Evolutionary conservation across 2,113 vertebrate genomes (phyloP).

Genomic region (Actenoides hombroni): DNA sequence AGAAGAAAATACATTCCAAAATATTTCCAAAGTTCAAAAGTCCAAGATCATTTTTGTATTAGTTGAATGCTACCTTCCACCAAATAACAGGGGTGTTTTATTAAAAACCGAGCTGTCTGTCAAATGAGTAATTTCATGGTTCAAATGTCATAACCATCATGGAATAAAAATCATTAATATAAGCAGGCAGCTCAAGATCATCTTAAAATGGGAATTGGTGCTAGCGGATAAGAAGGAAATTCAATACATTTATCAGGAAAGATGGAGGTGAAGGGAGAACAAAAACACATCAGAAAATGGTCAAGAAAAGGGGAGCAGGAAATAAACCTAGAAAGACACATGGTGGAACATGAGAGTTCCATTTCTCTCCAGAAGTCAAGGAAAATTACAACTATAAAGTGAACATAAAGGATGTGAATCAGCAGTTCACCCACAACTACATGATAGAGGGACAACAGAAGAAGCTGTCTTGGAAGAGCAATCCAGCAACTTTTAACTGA

Average conservation of each 20-base stretch:
- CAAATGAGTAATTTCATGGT: neutral
- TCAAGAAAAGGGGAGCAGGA: neutral
- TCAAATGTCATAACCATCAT: neutral
- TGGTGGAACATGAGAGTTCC: neutral
- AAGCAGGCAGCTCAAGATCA: neutral
- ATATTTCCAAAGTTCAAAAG: neutral
- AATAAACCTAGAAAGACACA: neutral
- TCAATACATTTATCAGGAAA: neutral
- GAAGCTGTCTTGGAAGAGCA: neutral
- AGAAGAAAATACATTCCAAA: neutral
- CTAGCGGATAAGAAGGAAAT: neutral
- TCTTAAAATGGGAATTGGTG: neutral
- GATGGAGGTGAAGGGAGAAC: neutral
- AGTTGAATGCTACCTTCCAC: neutral
- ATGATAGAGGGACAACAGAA: neutral
- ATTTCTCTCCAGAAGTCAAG: neutral
- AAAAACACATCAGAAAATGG: neutral
- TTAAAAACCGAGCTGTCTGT: neutral
- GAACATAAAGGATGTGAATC: neutral
- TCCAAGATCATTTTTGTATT: neutral
- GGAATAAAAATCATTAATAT: neutral
- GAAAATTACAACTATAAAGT: neutral
- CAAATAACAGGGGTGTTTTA: neutral
- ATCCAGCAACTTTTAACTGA: neutral
- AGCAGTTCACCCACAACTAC: neutral